Conservation (phyloP, 1,140 invertebrate genomes). For the Ptiloglossa arizonensis region DNA sequence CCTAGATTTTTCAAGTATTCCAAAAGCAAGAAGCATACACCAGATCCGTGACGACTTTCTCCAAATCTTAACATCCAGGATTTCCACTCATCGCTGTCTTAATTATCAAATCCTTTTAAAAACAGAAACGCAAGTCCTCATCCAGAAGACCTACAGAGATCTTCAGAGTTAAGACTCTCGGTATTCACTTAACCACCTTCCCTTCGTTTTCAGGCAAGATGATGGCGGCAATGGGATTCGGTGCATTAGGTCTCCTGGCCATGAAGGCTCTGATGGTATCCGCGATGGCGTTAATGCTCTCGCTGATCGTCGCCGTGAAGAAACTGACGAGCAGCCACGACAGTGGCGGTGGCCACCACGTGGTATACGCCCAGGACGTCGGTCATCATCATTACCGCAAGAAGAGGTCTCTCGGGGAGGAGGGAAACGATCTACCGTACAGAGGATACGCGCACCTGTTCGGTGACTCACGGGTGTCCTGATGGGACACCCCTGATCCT, state of each 20-base stretch:
- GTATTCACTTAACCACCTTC: neutral
- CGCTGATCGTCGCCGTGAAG: conserved; percentile 87
- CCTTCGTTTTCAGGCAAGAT: conserved; percentile 79
- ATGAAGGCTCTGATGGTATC: conserved; percentile 87
- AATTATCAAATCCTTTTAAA: too few species aligned
- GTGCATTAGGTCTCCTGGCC: conserved; percentile 86
- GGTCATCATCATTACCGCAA: conserved; percentile 84
- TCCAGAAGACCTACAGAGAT: too few species aligned
- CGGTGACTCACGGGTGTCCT: conserved; percentile 45
- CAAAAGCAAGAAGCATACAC: too few species aligned
- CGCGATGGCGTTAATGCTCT: conserved; percentile 87
- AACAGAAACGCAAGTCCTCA: too few species aligned
- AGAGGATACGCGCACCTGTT: conserved; percentile 76
- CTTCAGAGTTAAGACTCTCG: neutral
- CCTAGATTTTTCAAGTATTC: too few species aligned
- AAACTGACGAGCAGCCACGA: conserved; percentile 84
- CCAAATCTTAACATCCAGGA: too few species aligned
- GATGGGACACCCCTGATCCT: conserved; percentile 13
- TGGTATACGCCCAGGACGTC: conserved; percentile 86
- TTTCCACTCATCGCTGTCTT: too few species aligned
- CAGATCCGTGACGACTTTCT: too few species aligned
- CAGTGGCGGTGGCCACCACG: conserved; percentile 86
- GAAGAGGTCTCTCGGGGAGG: conserved; percentile 77
- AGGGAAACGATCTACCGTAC: conserved; percentile 83
- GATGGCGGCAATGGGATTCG: conserved; percentile 87